Conservation (phyloP, 1,140 invertebrate genomes). For the Sarcophaga bullata region DNA sequence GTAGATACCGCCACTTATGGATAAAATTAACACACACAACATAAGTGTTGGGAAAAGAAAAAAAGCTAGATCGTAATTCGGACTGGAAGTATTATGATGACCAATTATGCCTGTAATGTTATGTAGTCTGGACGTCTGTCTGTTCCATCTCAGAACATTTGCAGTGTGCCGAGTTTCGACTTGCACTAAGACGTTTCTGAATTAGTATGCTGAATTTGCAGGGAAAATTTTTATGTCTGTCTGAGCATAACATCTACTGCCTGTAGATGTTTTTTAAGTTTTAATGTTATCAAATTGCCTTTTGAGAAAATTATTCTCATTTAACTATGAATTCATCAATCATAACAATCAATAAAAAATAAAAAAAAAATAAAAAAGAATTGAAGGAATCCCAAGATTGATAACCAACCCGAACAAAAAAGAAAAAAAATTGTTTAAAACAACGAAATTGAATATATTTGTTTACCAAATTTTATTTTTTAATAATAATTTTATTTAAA, state of each 20-base stretch:
- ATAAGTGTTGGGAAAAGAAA: no score
- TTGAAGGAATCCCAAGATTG: conserved; percentile 16
- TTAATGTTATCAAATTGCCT: not conserved
- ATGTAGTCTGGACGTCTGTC: no score
- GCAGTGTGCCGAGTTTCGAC: no score
- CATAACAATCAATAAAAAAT: not conserved
- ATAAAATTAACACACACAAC: no score
- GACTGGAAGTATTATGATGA: no score
- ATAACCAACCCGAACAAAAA: conserved; percentile 33
- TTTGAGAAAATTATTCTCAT: not conserved
- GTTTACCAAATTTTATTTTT: conserved; percentile 13
- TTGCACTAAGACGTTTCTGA: no score
- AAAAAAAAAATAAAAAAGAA: conserved; percentile 14
- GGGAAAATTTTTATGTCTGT: no score
- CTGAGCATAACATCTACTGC: not conserved
- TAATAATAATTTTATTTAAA: not conserved
- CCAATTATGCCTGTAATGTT: no score
- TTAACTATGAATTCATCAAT: not conserved
- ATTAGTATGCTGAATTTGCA: no score
- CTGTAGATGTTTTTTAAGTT: not conserved
- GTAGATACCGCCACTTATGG: no score
- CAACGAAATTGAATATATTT: conserved; percentile 34
- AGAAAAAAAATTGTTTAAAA: conserved; percentile 12
- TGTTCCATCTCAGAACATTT: no score
- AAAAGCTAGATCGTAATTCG: no score